Evolutionary conservation across 64 coral and sea anemone genomes (phyloP), one percentile per base, ranked within the genome.

Genomic region (Actinia tenebrosa): DNA sequence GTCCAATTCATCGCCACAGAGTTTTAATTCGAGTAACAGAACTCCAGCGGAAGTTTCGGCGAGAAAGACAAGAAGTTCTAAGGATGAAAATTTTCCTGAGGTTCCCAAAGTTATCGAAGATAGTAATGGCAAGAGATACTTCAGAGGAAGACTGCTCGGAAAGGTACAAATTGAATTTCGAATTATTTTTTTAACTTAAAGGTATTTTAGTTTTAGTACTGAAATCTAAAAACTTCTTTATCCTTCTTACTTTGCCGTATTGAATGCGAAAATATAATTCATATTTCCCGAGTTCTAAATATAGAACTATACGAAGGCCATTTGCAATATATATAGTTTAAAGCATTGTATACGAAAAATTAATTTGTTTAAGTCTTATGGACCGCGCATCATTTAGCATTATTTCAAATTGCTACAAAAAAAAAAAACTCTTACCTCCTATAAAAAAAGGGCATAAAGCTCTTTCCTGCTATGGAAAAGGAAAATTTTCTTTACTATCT

Each of bases 91-190:
- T 14, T 86, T 99, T 47, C 97, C 97, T 53, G 97, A 99, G 75
- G 84, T 99, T 20, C 88, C 97, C 61, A 95, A 99, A 89, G 97
- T 99, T 25, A 95, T 99, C 43, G 93, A 99, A 69, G 87, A 89
- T 72, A 93, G 93, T 25, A 99, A 90, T 84, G 93, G 93, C 83
- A 89, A 86, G 84, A 84, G 93, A 80, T 99, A 93, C 80, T 99
- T 99, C 66, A 89, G 97, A 85, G 93, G 97, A 18, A 81, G 97
- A 88, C 84, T 99, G 66, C 93, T 99, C 61, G 97, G 97, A 85
- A 99, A 99, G 97, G 97, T 99, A 87, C 84, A 53, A 22, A 69
- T 9, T 89, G 25, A 53, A 26, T 71, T 56, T 9, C 10, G 30
- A 62, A 60, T 42, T 22, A 25, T 45, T 93, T 71, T 60, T 5